Base-by-base conservation (phyloP, 2,797 vertebrate species). In the Rhadinocentrus ornatus region DNA sequence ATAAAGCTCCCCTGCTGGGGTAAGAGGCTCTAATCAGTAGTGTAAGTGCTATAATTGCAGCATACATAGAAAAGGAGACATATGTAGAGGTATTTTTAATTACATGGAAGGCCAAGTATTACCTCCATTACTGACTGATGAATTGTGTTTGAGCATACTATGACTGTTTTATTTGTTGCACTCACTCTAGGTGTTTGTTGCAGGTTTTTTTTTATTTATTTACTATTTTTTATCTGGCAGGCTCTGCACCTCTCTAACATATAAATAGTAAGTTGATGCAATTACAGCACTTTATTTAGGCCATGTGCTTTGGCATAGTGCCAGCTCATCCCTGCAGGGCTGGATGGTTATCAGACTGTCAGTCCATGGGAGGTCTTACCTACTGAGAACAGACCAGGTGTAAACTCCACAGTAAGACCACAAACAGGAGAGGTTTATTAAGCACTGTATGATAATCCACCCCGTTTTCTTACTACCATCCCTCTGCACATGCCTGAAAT, bases 301-400 rank as follows among this genome's bases (percentile, higher is more conserved):
- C 82, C 73, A 69, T 73, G 75, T 83, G 81, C 72, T 86, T 46
- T 84, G 88, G 87, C 85, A 61, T 24, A 1, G 4, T 64, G 70
- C 75, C 34, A 31, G 77, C 75, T 26, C 54, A 53, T 77, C 83
- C 77, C 71, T 52, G 71, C 50, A 57, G 73, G 55, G 39, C 62
- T 89, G 91, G 81, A 81, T 53, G 69, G 64, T 84, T 78, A 83
- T 87, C 83, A 87, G 82, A 85, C 56, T 86, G 75, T 57, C 9
- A 8, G 67, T 79, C 80, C 69, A 84, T 48, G 57, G 89, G 88
- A 75, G 83, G 78, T 57, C 65, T 78, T 62, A 83, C 88, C 87
- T 89, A 78, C 88, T 83, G 88, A 80, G 82, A 69, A 39, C 87
- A 83, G 75, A 90, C 87, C 90, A 91, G 89, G 89, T 91, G 86